Percentiles rank a stretch among this genome's conserved stretches.
These are phyloP conservation scores for Meloidogyne floridensis DNA, from an alignment of 1,140 invertebrate genomes.

Conservation along the genomic window DNA sequence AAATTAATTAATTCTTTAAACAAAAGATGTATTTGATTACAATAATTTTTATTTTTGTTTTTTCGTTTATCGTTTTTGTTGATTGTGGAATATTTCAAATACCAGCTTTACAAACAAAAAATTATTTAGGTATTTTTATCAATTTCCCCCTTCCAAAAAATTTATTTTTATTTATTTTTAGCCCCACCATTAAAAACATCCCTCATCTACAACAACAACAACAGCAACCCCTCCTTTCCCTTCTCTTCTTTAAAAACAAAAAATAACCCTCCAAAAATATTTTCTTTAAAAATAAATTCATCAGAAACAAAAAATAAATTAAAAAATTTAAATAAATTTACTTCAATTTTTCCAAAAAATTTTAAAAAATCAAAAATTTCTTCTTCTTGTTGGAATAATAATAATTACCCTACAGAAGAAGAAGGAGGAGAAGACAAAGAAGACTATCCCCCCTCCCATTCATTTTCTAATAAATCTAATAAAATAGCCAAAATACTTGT, in stretches of 20 bases:
- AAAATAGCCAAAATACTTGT: not conserved
- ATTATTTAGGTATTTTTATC: not conserved
- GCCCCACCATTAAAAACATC: too few species aligned
- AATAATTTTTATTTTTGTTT: not conserved
- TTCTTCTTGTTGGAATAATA: not conserved
- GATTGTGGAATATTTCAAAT: not conserved
- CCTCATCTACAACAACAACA: too few species aligned
- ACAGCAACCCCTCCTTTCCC: too few species aligned
- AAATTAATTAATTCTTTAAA: not conserved
- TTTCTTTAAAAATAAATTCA: not conserved
- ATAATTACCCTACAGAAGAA: not conserved
- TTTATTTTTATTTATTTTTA: not conserved
- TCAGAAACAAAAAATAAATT: conserved; percentile 10
- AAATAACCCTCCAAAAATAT: not conserved
- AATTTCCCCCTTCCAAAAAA: not conserved
- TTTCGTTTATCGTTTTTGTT: not conserved
- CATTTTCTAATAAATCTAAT: not conserved
- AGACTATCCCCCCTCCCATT: not conserved
- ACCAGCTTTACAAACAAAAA: not conserved
- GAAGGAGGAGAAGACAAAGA: too few species aligned
- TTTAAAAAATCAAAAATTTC: not conserved
- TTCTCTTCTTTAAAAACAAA: not conserved
- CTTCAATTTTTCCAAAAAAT: not conserved
- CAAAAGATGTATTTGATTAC: not conserved
- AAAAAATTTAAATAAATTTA: not conserved